Evolutionary conservation across 1,140 invertebrate species (phyloP), one percentile per base, ranked within the genome.

Genomic region (Panonychus citri): DNA sequence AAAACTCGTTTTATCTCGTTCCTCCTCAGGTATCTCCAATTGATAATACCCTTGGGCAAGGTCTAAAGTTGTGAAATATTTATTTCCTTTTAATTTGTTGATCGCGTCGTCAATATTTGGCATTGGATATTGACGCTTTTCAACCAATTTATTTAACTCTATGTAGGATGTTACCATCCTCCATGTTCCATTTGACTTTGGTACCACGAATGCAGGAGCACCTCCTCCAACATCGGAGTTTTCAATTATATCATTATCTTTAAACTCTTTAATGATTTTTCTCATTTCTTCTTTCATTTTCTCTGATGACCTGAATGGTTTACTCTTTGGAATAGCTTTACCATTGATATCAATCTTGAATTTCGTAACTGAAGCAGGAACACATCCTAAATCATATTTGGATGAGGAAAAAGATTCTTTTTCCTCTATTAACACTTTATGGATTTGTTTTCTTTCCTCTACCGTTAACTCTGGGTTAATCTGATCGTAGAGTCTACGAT

Each of bases 141-240:
- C 63, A 0, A 67, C 74, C 0, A 57, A 62, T 53, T 17, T 10
- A 61, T 74, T 73, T 8, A 74, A 55, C 5, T 51, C 12, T 7
- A 73, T 61, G 59, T 69, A 76, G 60, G 77, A 73, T 0, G 75
- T 60, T 63, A 73, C 74, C 54, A 75, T 73, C n/a, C 73, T 51
- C 1, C 61, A 60, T 0, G 57, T 59, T 3, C 66, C 67, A 58
- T 76, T 70, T 28, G 72, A 71, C 57, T 78, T 79, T 58, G 24
- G 21, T 27, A 50, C 49, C 4, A 50, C 21, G 21, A 27, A 15
- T 27, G n/a, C n/a, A n/a, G 49, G 26, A 24, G 49, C 19, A 4
- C 49, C 19, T 12, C 26, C 21, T 27, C 15, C 12, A 27, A 15
- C 25, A 7, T 5, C 25, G 5, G 49, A 27, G 5, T 50, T 15